Evolutionary conservation across 1,140 invertebrate species (phyloP).

Genomic region (Diorhabda sublineata): DNA sequence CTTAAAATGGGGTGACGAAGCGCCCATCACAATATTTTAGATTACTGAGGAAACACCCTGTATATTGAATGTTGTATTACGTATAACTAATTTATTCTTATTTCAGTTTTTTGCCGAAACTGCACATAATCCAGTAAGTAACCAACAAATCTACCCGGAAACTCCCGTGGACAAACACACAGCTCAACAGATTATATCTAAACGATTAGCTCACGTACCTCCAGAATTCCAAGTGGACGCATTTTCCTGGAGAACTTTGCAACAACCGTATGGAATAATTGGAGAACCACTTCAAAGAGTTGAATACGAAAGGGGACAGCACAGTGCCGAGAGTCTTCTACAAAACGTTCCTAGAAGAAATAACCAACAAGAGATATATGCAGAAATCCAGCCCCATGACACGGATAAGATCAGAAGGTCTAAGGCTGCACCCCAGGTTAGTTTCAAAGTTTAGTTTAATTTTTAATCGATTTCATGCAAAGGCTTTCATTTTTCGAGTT

Average conservation of each 20-base stretch:
- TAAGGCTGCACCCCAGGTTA: constrained; percentile 50
- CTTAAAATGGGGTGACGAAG: too few relatives aligned
- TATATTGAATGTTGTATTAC: too few relatives aligned
- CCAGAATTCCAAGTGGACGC: constrained; percentile 39
- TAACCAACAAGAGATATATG: constrained; percentile 34
- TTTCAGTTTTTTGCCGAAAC: constrained; percentile 81
- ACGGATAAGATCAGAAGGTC: constrained; percentile 31
- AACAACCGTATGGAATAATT: constrained; percentile 34
- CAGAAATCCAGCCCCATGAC: constrained; percentile 31
- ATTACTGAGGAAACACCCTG: too few relatives aligned
- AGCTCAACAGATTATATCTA: constrained; percentile 34
- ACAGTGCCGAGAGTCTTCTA: constrained; percentile 39
- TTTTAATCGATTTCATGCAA: background rate
- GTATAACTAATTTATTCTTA: background rate
- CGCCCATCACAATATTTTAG: too few relatives aligned
- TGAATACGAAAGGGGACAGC: constrained; percentile 24
- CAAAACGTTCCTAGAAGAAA: constrained; percentile 23
- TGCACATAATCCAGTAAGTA: constrained; percentile 80
- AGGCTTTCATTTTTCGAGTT: too few relatives aligned
- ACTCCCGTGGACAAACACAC: constrained; percentile 44
- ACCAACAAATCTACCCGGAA: constrained; percentile 51
- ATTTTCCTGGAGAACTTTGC: constrained; percentile 42
- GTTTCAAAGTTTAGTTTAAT: background rate
- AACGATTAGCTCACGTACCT: constrained; percentile 26
- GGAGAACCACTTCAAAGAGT: constrained; percentile 11